Base-by-base conservation (phyloP, 2,797 vertebrate genomes). In the Lutjanus argentimaculatus region DNA sequence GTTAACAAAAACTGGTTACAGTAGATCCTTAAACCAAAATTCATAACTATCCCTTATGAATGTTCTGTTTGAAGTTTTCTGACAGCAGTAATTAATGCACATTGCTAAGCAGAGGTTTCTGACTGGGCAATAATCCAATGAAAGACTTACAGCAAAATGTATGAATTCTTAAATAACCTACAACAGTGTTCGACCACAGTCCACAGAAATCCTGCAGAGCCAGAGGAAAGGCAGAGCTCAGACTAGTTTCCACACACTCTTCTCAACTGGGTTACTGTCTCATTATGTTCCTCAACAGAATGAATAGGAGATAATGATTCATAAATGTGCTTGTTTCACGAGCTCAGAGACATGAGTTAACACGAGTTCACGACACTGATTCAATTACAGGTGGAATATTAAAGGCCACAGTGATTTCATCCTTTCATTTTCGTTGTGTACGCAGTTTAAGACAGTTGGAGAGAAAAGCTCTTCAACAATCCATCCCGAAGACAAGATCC, bases 221-320 rank as follows among this genome's bases (percentile, higher is more conserved):
- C 53, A 58, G 69, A 62, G n/a, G 36, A 73, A 66, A 71, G 19
- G 17, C 51, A 49, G 64, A 82, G 71, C 68, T 59, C n/a, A 12
- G 25, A 40, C 22, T 10, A 14, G 51, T 19, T 48, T 58, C 16
- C n/a, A 56, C 61, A 21, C 40, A n/a, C 59, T 70, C n/a, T 7
- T 30, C 45, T 70, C 53, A 43, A n/a, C 62, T 51, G 6, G 45
- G 48, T 79, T 59, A 21, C 42, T 40, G 55, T 82, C 36, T 87
- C 62, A 59, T 81, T 82, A 11, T 79, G 57, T 58, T 46, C 40
- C 55, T 42, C 36, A 69, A 66, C 51, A 11, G 48, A 66, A 80
- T 90, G 88, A 93, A 92, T 80, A 85, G 66, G 43, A 67, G 79
- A 67, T 87, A 83, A 91, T 92, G 88, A 75, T 63, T 83, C 63